phyloP scores from a whole-genome alignment of 2,113 vertebrate genomes.

The Malurus cyaneus region DNA sequence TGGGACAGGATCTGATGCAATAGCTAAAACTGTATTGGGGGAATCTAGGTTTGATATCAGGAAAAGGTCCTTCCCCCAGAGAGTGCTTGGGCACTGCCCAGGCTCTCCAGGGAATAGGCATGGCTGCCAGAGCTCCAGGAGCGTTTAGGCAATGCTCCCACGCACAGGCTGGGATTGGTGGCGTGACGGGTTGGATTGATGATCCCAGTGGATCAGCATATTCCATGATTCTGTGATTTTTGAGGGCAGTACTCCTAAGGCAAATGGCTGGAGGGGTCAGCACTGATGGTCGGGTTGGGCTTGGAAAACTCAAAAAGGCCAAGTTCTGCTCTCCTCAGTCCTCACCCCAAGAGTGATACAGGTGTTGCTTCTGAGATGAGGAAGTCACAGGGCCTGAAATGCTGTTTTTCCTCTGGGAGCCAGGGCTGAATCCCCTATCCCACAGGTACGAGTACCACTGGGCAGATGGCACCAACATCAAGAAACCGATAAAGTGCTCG shows the following conservation, averaged over 20 bases:
- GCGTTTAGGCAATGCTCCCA: accelerated
- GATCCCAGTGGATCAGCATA: not conserved
- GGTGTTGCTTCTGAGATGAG: too few relatives aligned
- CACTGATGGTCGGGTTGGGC: not conserved
- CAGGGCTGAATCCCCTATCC: not conserved
- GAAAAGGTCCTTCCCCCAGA: not conserved
- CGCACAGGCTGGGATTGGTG: not conserved
- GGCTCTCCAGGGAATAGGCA: not conserved
- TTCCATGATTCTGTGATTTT: accelerated
- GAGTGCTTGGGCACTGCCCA: not conserved
- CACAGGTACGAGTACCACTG: conserved; percentile 95
- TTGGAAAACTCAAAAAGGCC: accelerated
- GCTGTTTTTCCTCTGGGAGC: accelerated
- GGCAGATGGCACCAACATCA: conserved; percentile 97
- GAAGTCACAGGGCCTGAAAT: accelerated
- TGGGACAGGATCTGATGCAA: not conserved
- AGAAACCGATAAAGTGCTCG: conserved; percentile 97
- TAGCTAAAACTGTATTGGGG: not conserved
- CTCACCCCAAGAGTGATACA: accelerated
- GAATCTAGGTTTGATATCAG: not conserved
- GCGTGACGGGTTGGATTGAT: too few relatives aligned
- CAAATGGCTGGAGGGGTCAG: not conserved
- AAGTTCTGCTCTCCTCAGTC: not conserved
- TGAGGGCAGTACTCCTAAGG: not conserved
- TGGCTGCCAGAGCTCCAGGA: not conserved